A percentile compares a stretch with the other conserved stretches of the same genome.
phyloP scores from a whole-genome alignment of 2,888 invertebrate species.

The Drosophila acutilabella region DNA sequence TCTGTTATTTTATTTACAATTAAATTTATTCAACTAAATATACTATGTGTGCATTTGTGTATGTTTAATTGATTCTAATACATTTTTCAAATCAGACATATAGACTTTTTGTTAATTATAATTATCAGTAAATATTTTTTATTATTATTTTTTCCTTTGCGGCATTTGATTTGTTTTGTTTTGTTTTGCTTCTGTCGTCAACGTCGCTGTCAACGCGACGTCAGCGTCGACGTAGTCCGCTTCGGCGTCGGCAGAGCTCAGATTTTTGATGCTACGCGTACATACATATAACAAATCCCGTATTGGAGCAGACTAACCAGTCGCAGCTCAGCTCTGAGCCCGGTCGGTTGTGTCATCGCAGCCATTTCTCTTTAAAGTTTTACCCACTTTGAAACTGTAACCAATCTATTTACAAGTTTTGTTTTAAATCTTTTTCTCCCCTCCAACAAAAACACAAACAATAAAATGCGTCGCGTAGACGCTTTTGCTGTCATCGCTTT shows the following conservation, averaged over 20 bases:
- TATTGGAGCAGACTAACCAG: constrained; percentile 59
- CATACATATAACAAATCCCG: constrained; percentile 65
- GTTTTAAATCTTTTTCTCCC: constrained; percentile 8
- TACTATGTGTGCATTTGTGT: too few species aligned
- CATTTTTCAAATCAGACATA: neutral
- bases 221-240: constrained; percentile 9
- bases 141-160: constrained; percentile 6
- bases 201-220: constrained; percentile 26
- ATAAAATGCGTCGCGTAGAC: constrained; percentile 71
- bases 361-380: constrained; percentile 2
- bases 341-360: constrained; percentile 62
- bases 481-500: constrained; percentile 56
- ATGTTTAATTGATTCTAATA: constrained; percentile 22
- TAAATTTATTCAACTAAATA: too few species aligned
- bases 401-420: constrained; percentile 34
- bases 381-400: constrained; percentile 4
- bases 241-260: constrained; percentile 12
- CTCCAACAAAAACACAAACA: constrained; percentile 15
- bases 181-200: constrained; percentile 1
- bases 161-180: constrained; percentile 3
- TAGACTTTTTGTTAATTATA: constrained; percentile 25
- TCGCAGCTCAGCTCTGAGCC: constrained; percentile 69
- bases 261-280: constrained; percentile 35
- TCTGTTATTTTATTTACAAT: constrained; percentile 10
- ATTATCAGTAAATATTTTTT: constrained; percentile 40